Conservation (phyloP, 1,140 invertebrate genomes). For the Calliphora vicina region DNA sequence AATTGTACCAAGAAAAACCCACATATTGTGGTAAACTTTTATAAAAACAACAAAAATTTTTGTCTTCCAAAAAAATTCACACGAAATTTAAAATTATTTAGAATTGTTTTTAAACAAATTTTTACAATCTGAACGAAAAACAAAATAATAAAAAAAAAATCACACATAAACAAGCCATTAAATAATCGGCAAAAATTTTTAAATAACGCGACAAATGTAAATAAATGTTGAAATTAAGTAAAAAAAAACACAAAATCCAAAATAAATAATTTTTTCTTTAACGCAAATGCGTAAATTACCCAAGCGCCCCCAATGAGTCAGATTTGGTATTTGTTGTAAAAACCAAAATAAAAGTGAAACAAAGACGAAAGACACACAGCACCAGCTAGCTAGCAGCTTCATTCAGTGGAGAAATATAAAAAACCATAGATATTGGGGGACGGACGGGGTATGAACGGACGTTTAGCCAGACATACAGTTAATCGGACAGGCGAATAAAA, state of each 20-base stretch:
- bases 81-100: slow-evolving; percentile 25
- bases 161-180: slow-evolving; percentile 4
- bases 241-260: neutral
- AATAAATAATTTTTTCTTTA: neutral
- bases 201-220: slow-evolving; percentile 25
- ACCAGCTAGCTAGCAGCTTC: neutral
- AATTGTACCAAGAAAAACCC: slow-evolving; percentile 8
- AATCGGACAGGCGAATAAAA: neutral
- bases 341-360: neutral
- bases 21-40: neutral
- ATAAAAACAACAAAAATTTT: neutral
- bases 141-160: neutral
- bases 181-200: neutral
- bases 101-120: neutral
- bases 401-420: neutral
- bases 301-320: slow-evolving; percentile 31
- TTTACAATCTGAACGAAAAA: neutral
- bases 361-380: neutral
- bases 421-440: neutral
- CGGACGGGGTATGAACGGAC: too few relatives aligned
- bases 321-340: neutral
- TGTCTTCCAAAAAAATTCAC: slow-evolving; percentile 7
- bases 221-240: slow-evolving; percentile 13
- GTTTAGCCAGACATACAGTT: neutral
- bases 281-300: slow-evolving; percentile 17